Conservation (phyloP, 2,888 invertebrate species). For the Candidula unifasciata region DNA sequence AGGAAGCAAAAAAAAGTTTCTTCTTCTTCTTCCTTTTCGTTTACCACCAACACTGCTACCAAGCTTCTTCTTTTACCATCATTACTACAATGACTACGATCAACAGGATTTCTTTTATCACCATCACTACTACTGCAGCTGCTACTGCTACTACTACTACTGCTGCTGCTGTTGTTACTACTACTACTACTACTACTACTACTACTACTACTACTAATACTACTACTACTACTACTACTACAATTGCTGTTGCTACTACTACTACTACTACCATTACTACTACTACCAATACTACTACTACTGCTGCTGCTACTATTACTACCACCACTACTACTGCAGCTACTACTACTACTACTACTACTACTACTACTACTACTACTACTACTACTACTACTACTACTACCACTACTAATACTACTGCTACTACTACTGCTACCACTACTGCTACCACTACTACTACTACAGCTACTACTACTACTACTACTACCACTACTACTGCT, state of each 20-base stretch:
- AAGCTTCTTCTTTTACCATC: too few species aligned
- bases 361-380: slow-evolving; percentile 38
- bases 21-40: too few species aligned
- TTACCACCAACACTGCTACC: too few species aligned
- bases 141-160: slow-evolving; percentile 31
- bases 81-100: too few species aligned
- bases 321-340: neutral
- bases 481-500: neutral
- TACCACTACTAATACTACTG: too few species aligned
- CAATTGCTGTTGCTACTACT: too few species aligned
- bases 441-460: slow-evolving; percentile 29
- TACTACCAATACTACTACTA: too few species aligned
- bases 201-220: too few species aligned
- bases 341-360: neutral
- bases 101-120: too few species aligned
- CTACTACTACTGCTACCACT: neutral
- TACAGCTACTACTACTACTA: slow-evolving; percentile 3
- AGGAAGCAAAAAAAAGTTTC: too few species aligned
- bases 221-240: too few species aligned
- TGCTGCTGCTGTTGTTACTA: slow-evolving; percentile 35
- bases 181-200: slow-evolving; percentile 48
- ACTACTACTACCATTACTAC: slow-evolving; percentile 38
- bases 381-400: slow-evolving; percentile 13
- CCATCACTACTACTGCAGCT: too few species aligned
- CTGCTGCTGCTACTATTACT: slow-evolving; percentile 14